phyloP scores from a whole-genome alignment of 1,140 invertebrate genomes.

The Temnothorax curvispinosus region DNA sequence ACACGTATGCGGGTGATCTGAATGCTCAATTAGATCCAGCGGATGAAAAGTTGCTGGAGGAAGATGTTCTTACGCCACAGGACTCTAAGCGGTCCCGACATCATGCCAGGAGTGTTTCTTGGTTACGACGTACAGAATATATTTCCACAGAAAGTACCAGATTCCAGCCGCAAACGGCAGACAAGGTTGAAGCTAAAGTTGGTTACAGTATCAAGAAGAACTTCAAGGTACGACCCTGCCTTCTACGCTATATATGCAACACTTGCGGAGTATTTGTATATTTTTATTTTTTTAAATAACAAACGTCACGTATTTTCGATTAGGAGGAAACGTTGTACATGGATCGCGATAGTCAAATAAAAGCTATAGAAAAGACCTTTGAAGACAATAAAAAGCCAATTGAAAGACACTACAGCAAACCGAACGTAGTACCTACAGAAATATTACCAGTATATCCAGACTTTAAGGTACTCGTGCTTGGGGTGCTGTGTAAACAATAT shows the following conservation, averaged over 20 bases:
- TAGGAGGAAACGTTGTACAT: constrained; percentile 97
- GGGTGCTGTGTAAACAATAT: not conserved
- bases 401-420: constrained; percentile 97
- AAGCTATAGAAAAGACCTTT: constrained; percentile 99
- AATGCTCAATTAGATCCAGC: constrained; percentile 92
- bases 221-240: constrained; percentile 88
- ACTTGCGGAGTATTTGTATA: not conserved
- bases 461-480: constrained; percentile 89
- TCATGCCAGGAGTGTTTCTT: constrained; percentile 97
- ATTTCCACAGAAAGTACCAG: constrained; percentile 99
- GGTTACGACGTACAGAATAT: constrained; percentile 99
- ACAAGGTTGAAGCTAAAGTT: constrained; percentile 99
- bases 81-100: constrained; percentile 95
- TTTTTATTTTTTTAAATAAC: not conserved
- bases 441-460: constrained; percentile 96
- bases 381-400: constrained; percentile 95
- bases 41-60: constrained; percentile 97
- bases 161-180: constrained; percentile 97
- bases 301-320: constrained; percentile 47
- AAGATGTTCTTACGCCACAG: constrained; percentile 95
- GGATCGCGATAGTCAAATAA: constrained; percentile 98
- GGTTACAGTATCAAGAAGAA: constrained; percentile 99
- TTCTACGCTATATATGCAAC: not conserved
- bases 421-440: constrained; percentile 96
- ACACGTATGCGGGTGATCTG: constrained; percentile 94